Evolutionary conservation across 2,888 invertebrate genomes (phyloP).

Genomic region (Dolomedes plantarius): DNA sequence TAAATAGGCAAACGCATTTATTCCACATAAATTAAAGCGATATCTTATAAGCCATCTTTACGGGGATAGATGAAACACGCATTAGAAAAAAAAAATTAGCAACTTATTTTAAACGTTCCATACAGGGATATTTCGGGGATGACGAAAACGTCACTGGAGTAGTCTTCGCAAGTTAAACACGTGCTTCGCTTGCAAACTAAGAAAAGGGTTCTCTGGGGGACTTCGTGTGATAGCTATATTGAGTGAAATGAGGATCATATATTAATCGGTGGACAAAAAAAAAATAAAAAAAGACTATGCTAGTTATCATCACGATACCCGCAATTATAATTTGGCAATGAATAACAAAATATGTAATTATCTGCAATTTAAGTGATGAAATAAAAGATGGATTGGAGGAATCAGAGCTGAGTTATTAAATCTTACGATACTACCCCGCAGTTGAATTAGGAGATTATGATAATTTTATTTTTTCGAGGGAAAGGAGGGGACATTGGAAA

Average conservation of each 20-base stretch:
- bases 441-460: neutral
- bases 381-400: neutral
- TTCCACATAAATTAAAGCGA: neutral
- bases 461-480: neutral
- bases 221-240: neutral
- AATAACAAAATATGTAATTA: neutral
- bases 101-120: neutral
- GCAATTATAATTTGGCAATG: neutral
- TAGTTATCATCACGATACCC: neutral
- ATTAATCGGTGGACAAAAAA: neutral
- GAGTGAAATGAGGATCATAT: neutral
- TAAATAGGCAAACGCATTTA: neutral
- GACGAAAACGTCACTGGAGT: neutral
- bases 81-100: neutral
- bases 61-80: neutral
- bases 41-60: neutral
- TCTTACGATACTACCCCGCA: neutral
- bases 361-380: neutral
- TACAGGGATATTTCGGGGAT: too few relatives aligned
- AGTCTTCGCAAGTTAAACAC: neutral
- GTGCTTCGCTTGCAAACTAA: neutral
- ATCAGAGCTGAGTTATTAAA: neutral
- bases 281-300: neutral
- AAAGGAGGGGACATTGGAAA: neutral
- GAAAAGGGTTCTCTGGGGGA: neutral